A percentile compares a stretch with the other conserved stretches of the same genome.
phyloP scores from a whole-genome alignment of 2,888 invertebrate species.

The Meloe dianella region DNA sequence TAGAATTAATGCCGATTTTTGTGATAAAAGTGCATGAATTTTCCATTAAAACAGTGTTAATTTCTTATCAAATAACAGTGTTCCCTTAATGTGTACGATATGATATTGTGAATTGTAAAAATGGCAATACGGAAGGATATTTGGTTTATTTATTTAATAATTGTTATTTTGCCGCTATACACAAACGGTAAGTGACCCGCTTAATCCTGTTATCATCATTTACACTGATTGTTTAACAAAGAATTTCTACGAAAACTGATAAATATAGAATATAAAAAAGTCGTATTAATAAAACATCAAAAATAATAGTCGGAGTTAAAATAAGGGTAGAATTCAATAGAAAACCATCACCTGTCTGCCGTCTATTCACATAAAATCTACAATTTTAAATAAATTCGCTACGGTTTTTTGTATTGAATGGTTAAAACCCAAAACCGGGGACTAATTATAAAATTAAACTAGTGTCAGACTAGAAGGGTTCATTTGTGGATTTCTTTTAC shows the following conservation, averaged over 20 bases:
- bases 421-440: not conserved
- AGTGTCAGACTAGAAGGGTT: not conserved
- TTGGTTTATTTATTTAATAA: constrained; percentile 25
- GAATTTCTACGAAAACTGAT: constrained; percentile 7
- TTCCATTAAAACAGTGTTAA: constrained; percentile 21
- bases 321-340: not conserved
- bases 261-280: not conserved
- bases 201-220: constrained; percentile 1
- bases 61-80: constrained; percentile 38
- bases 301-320: too few relatives aligned
- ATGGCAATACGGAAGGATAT: constrained; percentile 42
- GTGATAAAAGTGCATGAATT: constrained; percentile 32
- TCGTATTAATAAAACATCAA: not conserved
- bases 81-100: constrained; percentile 39
- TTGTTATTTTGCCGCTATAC: constrained; percentile 21
- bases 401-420: not conserved
- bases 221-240: not conserved
- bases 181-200: constrained; percentile 21
- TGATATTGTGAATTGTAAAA: constrained; percentile 39
- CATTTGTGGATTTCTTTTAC: not conserved
- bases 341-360: not conserved
- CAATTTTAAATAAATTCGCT: not conserved
- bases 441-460: not conserved
- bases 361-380: not conserved
- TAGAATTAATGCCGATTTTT: constrained; percentile 39